Base-by-base conservation (phyloP, 1,140 invertebrate genomes). In the Microplitis demolitor region DNA sequence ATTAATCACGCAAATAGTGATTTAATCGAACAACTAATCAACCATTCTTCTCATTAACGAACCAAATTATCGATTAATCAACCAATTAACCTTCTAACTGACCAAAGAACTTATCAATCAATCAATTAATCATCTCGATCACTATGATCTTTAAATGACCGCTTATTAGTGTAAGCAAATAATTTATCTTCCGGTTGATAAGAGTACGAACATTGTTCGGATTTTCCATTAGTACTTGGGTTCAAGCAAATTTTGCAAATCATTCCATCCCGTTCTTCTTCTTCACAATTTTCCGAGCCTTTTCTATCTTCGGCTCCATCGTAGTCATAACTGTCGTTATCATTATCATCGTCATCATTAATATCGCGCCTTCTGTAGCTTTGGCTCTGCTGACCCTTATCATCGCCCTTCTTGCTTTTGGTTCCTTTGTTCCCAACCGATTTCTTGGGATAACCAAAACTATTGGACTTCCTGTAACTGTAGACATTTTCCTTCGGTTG, bases 121-220 rank as follows among this genome's bases (percentile, higher is more conserved):
- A 24, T 24, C 24, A 9, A 37, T 24, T 34, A 37, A n/a, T 58
- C 45, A 3, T 31, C 35, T 2, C 50, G 9, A 11, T 76, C 61
- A 70, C 61, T 63, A 3, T 35, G 72, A 35, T 82, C 82, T 2
- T 83, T 83, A 35, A 81, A 85, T 0, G 82, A 80, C 14, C 78
- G 83, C 2, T 82, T 83, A 50, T 82, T 82, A 3, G 69, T 80
- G 77, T 91, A 92, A 11, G 92, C 89, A 77, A 91, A 93, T 75
- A 91, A 86, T 78, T 93, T 91, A 74, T 91, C 91, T 74, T 90
- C 89, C 0, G 92, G 92, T 73, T 91, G 88, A 8, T 90, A 90
- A 9, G 89, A 89, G 80, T 93, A 94, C 0, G 90, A 91, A 78
- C 93, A 94, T 54, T 91, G 90, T 85, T 94, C 92, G 71, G 89